phyloP scores from a whole-genome alignment of 2,888 invertebrate genomes.

The Drosophila neutralis region DNA sequence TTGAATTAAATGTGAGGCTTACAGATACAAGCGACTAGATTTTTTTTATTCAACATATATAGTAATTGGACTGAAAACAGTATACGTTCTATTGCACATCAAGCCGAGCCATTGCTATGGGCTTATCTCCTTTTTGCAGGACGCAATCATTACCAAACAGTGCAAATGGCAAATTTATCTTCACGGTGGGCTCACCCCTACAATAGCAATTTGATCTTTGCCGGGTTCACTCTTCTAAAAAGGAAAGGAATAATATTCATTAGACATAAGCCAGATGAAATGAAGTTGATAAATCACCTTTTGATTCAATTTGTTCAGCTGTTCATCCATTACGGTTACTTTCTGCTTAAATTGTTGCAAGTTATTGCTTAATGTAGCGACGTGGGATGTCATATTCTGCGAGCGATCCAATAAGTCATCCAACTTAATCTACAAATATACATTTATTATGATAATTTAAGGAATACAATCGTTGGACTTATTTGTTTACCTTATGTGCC shows the following conservation, averaged over 20 bases:
- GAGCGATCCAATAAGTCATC: slow-evolving; percentile 81
- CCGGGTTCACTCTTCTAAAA: slow-evolving; percentile 6
- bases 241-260: neutral
- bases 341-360: slow-evolving; percentile 82
- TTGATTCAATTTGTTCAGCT: slow-evolving; percentile 72
- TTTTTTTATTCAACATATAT: slow-evolving; percentile 12
- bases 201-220: slow-evolving; percentile 4
- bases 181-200: slow-evolving; percentile 1
- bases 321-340: slow-evolving; percentile 69
- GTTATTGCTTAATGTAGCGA: slow-evolving; percentile 82
- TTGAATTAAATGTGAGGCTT: slow-evolving; percentile 5
- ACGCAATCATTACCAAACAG: slow-evolving; percentile 3
- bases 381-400: slow-evolving; percentile 83
- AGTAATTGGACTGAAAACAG: slow-evolving; percentile 18
- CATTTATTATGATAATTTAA: neutral
- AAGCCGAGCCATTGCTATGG: slow-evolving; percentile 19
- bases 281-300: slow-evolving; percentile 60
- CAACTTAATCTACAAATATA: slow-evolving; percentile 71
- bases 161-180: slow-evolving; percentile 2
- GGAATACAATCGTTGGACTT: neutral
- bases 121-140: slow-evolving; percentile 4
- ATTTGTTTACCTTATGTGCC: slow-evolving; percentile 74
- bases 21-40: slow-evolving; percentile 16
- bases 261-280: neutral
- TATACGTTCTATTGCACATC: slow-evolving; percentile 9